Percentiles rank a stretch among this genome's conserved stretches.
Evolutionary conservation across 2,888 invertebrate genomes (phyloP).

Genomic region (Metalampra italica): DNA sequence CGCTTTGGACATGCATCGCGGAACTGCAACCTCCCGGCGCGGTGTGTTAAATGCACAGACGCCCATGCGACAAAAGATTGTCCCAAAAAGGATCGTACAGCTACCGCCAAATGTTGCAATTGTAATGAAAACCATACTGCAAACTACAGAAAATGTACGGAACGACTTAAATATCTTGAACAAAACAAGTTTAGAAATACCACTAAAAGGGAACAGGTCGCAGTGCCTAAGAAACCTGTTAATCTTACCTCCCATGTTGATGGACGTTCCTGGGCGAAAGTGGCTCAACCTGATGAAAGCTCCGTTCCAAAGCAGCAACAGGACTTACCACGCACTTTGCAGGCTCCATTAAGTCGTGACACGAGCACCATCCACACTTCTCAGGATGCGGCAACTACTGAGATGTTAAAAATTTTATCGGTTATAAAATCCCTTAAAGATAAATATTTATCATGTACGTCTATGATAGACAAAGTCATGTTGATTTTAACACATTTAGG

Average conservation of each 20-base stretch:
- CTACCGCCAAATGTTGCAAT: not conserved
- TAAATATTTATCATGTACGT: constrained; percentile 3
- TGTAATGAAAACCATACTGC: constrained; percentile 10
- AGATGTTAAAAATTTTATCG: constrained; percentile 6
- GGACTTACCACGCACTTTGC: not conserved
- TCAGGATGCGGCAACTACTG: not conserved
- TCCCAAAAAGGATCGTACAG: not conserved
- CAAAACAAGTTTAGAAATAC: not conserved
- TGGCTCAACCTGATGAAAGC: not conserved
- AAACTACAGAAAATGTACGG: constrained; percentile 7
- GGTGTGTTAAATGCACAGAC: constrained; percentile 11
- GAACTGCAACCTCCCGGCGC: constrained; percentile 11
- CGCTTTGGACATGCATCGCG: constrained; percentile 12
- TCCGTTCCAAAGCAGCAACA: not conserved
- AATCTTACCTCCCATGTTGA: no score
- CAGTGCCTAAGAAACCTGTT: not conserved
- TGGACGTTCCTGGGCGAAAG: not conserved
- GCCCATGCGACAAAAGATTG: constrained; percentile 5
- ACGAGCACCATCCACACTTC: no score
- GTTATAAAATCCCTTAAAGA: constrained; percentile 5
- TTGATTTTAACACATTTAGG: constrained; percentile 8
- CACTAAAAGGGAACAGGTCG: not conserved
- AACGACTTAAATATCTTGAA: not conserved
- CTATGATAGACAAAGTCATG: constrained; percentile 13
- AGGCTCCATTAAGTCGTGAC: no score